Base-by-base conservation (phyloP, 2,888 invertebrate species). In the Zhengitettix transpicula region DNA sequence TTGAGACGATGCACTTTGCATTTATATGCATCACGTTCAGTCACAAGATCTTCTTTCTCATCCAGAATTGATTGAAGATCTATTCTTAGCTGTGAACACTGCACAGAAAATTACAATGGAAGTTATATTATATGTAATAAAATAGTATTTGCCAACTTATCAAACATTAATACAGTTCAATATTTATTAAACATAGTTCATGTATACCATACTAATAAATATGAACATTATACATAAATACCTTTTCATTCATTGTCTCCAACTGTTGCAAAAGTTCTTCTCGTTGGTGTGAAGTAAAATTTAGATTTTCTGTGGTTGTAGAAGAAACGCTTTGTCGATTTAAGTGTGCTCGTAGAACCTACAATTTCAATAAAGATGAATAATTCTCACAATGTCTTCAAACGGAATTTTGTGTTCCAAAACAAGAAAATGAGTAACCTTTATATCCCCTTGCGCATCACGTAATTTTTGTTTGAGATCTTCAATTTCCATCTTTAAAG, bases 1-100 rank as follows among this genome's bases (percentile, higher is more conserved):
- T 90, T 90, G 28, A 91, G 76, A 11, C 89, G 77, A 69, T 89
- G 88, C 5, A 87, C 85, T 75, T 91, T 91, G 66, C 81, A 84
- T 69, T 88, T 87, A 69, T 87, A 90, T 40, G 87, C 86, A 71
- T 91, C 90, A 62, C 89, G 77, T 70, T 91, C 89, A 9, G 81
- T 83, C 16, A 85, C 81, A 42, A 87, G 72, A 69, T 91, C 91
- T 68, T 90, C 89, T 69, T 90, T 91, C 70, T 91, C 91, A 71
- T 91, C 91, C 54, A 91, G 72, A 41, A 89, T 79, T 9, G 84
- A 80, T 70, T 89, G 82, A 42, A 91, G 77, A 72, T 92, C 90
- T 55, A 82, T 75, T 67, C 86, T 83, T 56, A 90, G 72, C 72
- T 89, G 87, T 65, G 79, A 78, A 70, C 82, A 86, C 83, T 87